Percentiles rank a stretch among this genome's conserved stretches.
phyloP scores from a whole-genome alignment of 2,113 vertebrate species.

The Maccullochella peelii region DNA sequence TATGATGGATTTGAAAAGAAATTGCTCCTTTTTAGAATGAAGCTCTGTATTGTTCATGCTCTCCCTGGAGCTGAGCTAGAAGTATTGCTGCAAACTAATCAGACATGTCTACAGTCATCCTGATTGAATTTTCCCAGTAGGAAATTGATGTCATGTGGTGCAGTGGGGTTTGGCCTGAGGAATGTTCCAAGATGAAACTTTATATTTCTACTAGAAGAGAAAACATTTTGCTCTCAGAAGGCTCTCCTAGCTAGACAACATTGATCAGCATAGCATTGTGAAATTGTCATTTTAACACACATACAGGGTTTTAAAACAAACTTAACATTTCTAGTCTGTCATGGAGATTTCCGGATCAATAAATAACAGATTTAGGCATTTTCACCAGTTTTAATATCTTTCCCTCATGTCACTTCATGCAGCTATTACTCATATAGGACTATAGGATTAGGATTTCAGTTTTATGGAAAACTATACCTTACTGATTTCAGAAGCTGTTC shows the following conservation, averaged over 20 bases:
- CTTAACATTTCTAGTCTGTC: background rate
- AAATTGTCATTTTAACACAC: background rate
- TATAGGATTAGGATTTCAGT: background rate
- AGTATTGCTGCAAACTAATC: conserved; percentile 41
- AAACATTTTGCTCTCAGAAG: background rate
- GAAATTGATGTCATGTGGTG: conserved; percentile 72
- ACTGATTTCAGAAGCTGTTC: background rate
- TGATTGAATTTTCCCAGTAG: conserved; percentile 74
- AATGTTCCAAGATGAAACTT: conserved; percentile 63
- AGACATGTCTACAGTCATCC: conserved; percentile 53
- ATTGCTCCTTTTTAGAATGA: background rate
- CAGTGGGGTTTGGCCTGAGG: conserved; percentile 51
- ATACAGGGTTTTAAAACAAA: background rate
- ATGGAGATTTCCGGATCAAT: background rate
- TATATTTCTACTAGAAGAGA: conserved; percentile 19
- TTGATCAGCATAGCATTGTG: accelerated
- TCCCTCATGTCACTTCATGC: background rate
- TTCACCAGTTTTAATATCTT: background rate
- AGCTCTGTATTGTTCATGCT: background rate
- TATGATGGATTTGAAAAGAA: background rate
- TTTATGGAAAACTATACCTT: background rate
- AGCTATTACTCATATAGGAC: background rate
- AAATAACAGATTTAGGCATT: background rate
- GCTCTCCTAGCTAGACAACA: background rate
- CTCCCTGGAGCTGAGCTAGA: background rate